Evolutionary conservation across 2,888 invertebrate species (phyloP), one percentile per base, ranked within the genome.

Genomic region (Hydroisotoma schaefferi): DNA sequence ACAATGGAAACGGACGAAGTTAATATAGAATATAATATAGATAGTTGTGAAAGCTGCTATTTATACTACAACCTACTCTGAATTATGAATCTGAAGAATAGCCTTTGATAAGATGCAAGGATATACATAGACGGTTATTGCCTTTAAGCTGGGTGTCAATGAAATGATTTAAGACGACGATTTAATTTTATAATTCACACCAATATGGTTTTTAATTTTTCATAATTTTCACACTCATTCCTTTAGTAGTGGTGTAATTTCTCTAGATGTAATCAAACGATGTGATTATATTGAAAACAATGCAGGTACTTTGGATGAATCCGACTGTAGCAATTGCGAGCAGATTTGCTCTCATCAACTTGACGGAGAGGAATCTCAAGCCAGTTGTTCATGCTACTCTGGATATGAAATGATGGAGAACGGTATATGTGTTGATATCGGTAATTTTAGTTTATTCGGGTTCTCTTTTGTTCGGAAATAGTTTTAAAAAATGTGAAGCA

Each of bases 311-410:
- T 47, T 68, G 55, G 68, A 68, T 43, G 72, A 73, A 53, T 63
- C 67, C 15, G 68, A 72, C 29, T 73, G 73, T 43, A 56, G 65
- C 51, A 68, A 69, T 44, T 73, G 73, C 43, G 70, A 73, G 33
- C 73, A 73, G 57, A 73, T 71, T 55, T 73, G 73, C 56, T 61
- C 68, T n/a, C 62, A 65, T 28, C 65, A 68, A 48, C 37, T 57
- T 18, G 60, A 64, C 26, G 57, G 51, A n/a, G 61, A 65, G 20
- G 40, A 57, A 18, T 55, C 66, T 20, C 27, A 49, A 43, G 64
- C 69, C 43, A 63, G 61, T n/a, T 73, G 73, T 48, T 69, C 71
- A 8, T 73, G 73, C 43, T 73, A 71, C 29, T 56, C 68, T 2
- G 71, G 71, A 20, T 71, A 68, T 53, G 65, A 71, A 48, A 68